Evolutionary conservation across 2,797 vertebrate species (phyloP).

Genomic region (Danio aesculapii): DNA sequence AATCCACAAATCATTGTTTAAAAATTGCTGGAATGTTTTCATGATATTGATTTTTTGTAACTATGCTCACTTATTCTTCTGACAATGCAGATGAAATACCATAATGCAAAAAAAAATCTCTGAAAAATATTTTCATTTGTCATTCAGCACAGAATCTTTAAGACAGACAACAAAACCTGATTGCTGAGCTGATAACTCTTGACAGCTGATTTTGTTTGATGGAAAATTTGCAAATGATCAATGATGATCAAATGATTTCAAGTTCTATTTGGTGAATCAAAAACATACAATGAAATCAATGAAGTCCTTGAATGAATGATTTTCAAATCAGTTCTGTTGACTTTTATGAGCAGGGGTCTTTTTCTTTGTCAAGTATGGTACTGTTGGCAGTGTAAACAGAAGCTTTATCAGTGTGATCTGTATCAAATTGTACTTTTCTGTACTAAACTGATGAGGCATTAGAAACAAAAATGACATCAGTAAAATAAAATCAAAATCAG

Average conservation of each 20-base stretch:
- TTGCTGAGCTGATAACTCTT: background rate
- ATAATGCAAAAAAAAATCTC: background rate
- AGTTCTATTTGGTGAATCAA: background rate
- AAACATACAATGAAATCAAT: background rate
- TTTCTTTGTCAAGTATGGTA: no score
- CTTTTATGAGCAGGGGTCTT: no score
- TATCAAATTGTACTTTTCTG: no score
- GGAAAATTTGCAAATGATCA: no score
- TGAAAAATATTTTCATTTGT: background rate
- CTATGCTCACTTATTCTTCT: background rate
- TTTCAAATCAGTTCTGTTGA: no score
- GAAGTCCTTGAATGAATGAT: no score
- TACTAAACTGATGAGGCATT: no score
- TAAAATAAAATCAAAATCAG: no score
- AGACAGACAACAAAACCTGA: background rate
- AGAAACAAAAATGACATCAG: no score
- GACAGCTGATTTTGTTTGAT: background rate
- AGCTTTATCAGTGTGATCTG: no score
- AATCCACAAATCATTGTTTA: background rate
- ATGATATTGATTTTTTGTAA: background rate
- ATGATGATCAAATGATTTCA: no score
- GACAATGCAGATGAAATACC: background rate
- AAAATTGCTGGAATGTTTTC: background rate
- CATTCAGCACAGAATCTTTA: background rate
- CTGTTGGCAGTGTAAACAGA: no score